Percentiles rank a stretch among this genome's conserved stretches.
These are phyloP conservation scores for Enteromius argenteus DNA, from an alignment of 2,797 vertebrate genomes.

Conservation along the genomic window DNA sequence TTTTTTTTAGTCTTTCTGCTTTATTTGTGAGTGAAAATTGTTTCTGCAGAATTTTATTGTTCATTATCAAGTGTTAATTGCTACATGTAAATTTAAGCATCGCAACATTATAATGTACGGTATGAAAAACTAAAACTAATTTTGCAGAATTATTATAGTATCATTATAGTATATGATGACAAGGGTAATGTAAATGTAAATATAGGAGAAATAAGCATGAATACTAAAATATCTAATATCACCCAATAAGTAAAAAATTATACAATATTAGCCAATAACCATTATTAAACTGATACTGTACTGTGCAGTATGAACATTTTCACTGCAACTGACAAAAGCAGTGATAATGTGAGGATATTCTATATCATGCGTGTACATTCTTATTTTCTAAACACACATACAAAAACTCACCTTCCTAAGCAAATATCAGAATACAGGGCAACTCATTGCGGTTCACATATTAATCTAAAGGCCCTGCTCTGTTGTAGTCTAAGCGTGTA, in stretches of 20 bases:
- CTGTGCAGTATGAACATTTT: not conserved
- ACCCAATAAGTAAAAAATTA: not conserved
- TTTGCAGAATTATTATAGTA: not conserved
- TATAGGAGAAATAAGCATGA: too few relatives aligned
- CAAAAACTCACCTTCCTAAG: not conserved
- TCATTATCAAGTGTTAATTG: not conserved
- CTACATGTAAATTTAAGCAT: not conserved
- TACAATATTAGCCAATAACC: not conserved
- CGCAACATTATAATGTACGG: not conserved
- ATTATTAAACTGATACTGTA: not conserved
- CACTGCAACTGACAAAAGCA: not conserved
- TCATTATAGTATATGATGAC: too few relatives aligned
- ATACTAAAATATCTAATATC: not conserved
- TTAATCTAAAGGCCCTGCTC: not conserved
- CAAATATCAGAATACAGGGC: conserved; percentile 21
- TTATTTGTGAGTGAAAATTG: not conserved
- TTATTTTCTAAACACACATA: not conserved
- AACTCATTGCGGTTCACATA: conserved; percentile 6
- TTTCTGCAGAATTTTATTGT: not conserved
- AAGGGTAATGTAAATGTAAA: too few relatives aligned
- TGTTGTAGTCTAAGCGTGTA: conserved; percentile 13
- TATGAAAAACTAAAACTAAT: too few relatives aligned
- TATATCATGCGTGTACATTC: not conserved
- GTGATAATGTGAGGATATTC: conserved; percentile 2
- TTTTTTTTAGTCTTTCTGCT: too few relatives aligned